phyloP scores from a whole-genome alignment of 2,113 vertebrate genomes.

The Alethe diademata region DNA sequence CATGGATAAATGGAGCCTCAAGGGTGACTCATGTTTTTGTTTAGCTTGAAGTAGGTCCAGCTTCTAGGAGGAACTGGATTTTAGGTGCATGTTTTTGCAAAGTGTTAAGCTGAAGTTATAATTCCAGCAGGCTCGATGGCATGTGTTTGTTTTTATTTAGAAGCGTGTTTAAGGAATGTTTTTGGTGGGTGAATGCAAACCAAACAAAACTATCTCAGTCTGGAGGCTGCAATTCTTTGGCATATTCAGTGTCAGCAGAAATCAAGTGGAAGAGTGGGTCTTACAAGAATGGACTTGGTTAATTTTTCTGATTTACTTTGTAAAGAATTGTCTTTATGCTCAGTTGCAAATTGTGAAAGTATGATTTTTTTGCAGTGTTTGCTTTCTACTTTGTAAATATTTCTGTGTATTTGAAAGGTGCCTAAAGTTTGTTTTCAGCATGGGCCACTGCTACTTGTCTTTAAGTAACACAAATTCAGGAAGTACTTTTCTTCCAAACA shows the following conservation, averaged over 20 bases:
- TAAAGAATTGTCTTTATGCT: neutral
- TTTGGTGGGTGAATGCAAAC: slow-evolving; percentile 15
- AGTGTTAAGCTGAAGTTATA: neutral
- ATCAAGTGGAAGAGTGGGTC: neutral
- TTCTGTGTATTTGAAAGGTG: neutral
- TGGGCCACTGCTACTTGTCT: neutral
- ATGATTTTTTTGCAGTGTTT: neutral
- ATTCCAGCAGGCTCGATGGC: neutral
- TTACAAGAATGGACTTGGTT: neutral
- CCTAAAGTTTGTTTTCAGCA: neutral
- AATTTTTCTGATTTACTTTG: neutral
- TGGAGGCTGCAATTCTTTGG: neutral
- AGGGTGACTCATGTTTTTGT: slow-evolving; percentile 47
- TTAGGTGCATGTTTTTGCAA: slow-evolving; percentile 24
- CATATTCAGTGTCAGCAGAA: slow-evolving; percentile 5
- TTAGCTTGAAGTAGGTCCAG: slow-evolving; percentile 45
- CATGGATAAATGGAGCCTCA: slow-evolving; percentile 8
- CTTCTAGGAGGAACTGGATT: slow-evolving; percentile 18
- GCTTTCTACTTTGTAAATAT: neutral
- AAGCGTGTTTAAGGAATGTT: slow-evolving; percentile 1
- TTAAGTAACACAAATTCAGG: neutral
- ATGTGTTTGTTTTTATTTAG: slow-evolving; percentile 53
- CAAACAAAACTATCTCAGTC: neutral
- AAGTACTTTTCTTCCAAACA: neutral
- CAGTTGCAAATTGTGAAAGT: neutral